Evolutionary conservation across 2,888 invertebrate genomes (phyloP), one percentile per base, ranked within the genome.

Genomic region (Scaeva pyrastri): DNA sequence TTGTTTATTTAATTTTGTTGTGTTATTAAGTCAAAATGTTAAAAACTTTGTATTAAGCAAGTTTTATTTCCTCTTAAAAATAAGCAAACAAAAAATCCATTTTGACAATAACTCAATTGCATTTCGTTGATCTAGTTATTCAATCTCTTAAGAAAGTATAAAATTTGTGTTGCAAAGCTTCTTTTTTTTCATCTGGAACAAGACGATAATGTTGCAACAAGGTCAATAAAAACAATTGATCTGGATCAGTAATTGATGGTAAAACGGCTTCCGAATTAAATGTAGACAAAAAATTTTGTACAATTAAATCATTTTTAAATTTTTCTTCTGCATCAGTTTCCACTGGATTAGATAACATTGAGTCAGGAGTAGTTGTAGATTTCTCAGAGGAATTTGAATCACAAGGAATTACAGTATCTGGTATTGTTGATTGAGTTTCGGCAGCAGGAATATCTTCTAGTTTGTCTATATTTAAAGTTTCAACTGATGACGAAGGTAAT

Each of bases 121-220:
- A 14, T 26, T 26, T 41, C n/a, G 12, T n/a, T 16, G n/a, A 3
- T 16, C 6, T 26, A 6, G 8, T 12, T 26, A 12, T 19, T 66
- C 31, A 66, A 31, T 66, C 48, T 8, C 64, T 66, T 36, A 66
- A 66, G 12, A 66, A 66, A 1, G 64, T 66, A 48, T 66, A 66
- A 66, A 66, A 66, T 31, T 66, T 66, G 12, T 48, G 45, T 66
- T 66, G 64, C 19, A 66, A 5, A 14, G 48, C 26, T 12, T 66
- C 48, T 19, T 31, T 66, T 2, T 19, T 2, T 3, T 66, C 64
- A 16, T 31, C 10, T 2, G 11, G 31, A 2, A 66, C 48, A 12
- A 48, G 31, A n/a, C 64, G 64, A 66, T 66, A 66, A 4, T 19
- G 48, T 16, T 66, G 48, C 48, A 66, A 36, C 7, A 66, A 3